Conservation (phyloP, 2,113 vertebrate species). For the Xiphophorus hellerii region DNA sequence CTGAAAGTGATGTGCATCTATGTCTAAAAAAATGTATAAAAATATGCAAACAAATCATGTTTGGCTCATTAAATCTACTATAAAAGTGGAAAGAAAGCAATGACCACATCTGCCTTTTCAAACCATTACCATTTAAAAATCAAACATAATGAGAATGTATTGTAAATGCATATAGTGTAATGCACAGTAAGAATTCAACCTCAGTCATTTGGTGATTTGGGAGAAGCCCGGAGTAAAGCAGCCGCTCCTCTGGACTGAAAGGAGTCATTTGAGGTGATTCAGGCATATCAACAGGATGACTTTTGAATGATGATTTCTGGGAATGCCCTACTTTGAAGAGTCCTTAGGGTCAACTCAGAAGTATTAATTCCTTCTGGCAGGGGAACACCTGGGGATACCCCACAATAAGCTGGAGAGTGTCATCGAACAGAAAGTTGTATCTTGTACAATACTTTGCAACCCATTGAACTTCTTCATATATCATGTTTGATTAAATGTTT, state of each 20-base stretch:
- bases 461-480: background rate
- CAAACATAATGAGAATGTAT: background rate
- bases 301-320: background rate
- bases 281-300: background rate
- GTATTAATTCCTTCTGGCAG: background rate
- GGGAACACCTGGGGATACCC: background rate
- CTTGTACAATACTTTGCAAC: background rate
- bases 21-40: slow-evolving; percentile 2
- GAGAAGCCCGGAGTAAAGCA: background rate
- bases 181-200: background rate
- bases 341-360: background rate
- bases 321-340: background rate
- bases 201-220: background rate
- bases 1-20: background rate
- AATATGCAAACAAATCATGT: slow-evolving; percentile 3
- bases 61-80: background rate
- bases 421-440: background rate
- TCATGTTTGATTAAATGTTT: background rate
- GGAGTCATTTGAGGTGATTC: background rate
- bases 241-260: background rate
- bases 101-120: background rate
- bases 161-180: background rate
- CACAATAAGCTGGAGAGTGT: background rate
- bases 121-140: background rate
- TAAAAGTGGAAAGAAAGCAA: background rate